Evolutionary conservation across 1,140 invertebrate species (phyloP), one percentile per base, ranked within the genome.

Genomic region (Psix sp.): DNA sequence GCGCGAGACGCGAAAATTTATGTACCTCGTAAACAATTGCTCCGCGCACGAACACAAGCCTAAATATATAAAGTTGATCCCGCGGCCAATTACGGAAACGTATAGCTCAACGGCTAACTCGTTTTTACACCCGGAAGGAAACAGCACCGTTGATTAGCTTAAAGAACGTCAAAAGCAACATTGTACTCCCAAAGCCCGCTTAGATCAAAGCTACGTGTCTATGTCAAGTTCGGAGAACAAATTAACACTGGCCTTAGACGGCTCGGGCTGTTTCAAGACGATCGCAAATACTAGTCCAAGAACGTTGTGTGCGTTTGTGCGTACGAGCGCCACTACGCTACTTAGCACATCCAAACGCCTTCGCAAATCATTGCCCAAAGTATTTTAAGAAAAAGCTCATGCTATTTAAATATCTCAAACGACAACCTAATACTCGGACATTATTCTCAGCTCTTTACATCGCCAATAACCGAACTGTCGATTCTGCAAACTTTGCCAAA

Each of bases 181-280:
- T 66, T 33, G 51, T 62, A 20, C 6, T 42, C 5, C 13, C 9
- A 31, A 35, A 49, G 59, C 21, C 15, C 35, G 42, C 42, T 21
- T 38, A 10, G 54, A 67, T 42, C 48, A 62, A 51, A 67, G 57
- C 38, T 26, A 51, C 40, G 43, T 52, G 49, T 74, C 72, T 63
- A 70, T 77, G 70, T 77, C 75, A 77, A 77, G 75, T 74, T 68
- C 66, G 60, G 51, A 60, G 70, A 56, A 60, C 75, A 74, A 66
- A 71, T 74, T 66, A 70, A 60, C 70, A 77, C 75, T 74, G 75
- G 49, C 48, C 57, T 42, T 66, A 42, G 48, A 52, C 60, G 54
- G 39, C 14, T 11, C 51, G n/a, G 29, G 63, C 46, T 38, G 43
- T 62, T 60, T 48, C 20, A 39, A 63, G 51, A 45, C 21, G 43